Conservation (phyloP, 1,140 invertebrate species). For the Cydia strobilella region DNA sequence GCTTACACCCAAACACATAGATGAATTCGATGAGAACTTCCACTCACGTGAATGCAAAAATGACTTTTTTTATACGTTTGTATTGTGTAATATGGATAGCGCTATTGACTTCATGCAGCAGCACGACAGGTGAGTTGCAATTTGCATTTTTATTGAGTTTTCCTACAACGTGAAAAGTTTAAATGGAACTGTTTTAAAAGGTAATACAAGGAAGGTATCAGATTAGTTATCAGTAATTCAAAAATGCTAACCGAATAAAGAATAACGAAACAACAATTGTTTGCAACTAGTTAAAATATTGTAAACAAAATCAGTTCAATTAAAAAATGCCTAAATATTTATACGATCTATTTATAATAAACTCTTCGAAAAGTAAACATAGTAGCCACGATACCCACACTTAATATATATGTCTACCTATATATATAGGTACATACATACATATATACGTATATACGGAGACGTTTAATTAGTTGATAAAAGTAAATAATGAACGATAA, state of each 20-base stretch:
- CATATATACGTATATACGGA: no score
- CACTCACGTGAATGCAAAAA: conserved; percentile 59
- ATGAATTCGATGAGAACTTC: conserved; percentile 56
- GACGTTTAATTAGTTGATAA: no score
- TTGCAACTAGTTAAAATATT: no score
- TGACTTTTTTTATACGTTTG: conserved; percentile 79
- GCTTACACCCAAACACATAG: conserved; percentile 52
- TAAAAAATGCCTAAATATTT: no score
- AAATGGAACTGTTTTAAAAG: conserved; percentile 39
- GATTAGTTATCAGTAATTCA: neutral
- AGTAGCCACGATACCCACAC: no score
- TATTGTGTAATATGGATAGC: conserved; percentile 74
- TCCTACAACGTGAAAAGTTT: conserved; percentile 54
- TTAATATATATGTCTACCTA: no score
- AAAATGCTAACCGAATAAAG: neutral
- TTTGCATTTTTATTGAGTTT: conserved; percentile 72
- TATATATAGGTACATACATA: no score
- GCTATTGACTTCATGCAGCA: conserved; percentile 64
- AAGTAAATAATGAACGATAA: no score
- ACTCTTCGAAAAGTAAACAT: no score
- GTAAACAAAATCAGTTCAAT: no score
- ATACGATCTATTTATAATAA: no score
- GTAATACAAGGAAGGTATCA: neutral
- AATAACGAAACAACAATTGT: neutral
- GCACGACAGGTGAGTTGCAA: conserved; percentile 71